These are phyloP conservation scores for Stigmatopora nigra DNA, from an alignment of 2,113 vertebrate species.

Conservation along the genomic window DNA sequence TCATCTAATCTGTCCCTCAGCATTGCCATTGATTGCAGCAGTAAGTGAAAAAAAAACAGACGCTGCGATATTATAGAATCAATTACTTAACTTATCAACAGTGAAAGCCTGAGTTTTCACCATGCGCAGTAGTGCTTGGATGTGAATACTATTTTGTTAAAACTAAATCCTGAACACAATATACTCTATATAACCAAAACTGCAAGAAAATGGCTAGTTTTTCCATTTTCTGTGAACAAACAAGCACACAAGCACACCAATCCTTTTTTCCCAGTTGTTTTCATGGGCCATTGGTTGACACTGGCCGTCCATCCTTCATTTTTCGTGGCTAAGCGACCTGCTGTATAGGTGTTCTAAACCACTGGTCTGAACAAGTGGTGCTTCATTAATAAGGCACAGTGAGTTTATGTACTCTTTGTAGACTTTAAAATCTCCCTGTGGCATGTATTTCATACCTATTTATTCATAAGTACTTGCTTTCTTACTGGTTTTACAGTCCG, in stretches of 20 bases:
- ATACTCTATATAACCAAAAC: conserved; percentile 17
- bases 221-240: conserved; percentile 9
- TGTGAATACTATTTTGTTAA: conserved; percentile 8
- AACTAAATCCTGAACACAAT: no score
- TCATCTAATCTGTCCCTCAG: conserved; percentile 49
- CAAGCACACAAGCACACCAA: conserved; percentile 27
- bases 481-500: conserved; percentile 5
- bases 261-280: conserved; percentile 41
- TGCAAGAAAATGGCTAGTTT: conserved; percentile 34
- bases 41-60: conserved; percentile 34
- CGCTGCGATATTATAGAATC: conserved; percentile 49
- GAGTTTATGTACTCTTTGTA: conserved; percentile 33
- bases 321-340: conserved; percentile 56
- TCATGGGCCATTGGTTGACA: conserved; percentile 60
- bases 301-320: conserved; percentile 55
- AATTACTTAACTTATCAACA: conserved; percentile 46
- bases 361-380: conserved; percentile 49
- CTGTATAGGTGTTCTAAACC: conserved; percentile 62
- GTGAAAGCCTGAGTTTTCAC: conserved; percentile 32
- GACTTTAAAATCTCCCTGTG: conserved; percentile 13
- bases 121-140: conserved; percentile 20
- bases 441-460: conserved; percentile 3
- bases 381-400: conserved; percentile 60
- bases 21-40: conserved; percentile 50
- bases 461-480: neutral